Evolutionary conservation across 1,140 invertebrate genomes (phyloP), one percentile per base, ranked within the genome.

Genomic region (Halesus radiatus): DNA sequence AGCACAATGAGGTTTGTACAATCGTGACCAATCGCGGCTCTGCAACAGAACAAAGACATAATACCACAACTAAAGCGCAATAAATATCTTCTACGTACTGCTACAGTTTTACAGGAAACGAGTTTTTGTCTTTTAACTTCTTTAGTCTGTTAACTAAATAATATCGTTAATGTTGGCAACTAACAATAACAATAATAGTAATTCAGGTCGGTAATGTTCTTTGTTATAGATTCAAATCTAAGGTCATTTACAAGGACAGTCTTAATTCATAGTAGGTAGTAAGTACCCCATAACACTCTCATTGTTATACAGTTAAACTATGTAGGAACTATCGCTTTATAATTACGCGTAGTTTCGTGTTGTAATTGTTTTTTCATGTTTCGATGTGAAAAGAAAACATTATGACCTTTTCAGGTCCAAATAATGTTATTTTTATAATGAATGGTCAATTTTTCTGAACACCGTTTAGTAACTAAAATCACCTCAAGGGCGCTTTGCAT

Each of bases 141-240:
- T 66, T 29, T 50, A 22, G 20, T 77, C 56, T 23, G 45, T 26
- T 77, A 75, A 26, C 58, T 53, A 78, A 68, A 50, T 53, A 62
- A 54, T 66, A 66, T 78, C 52, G 45, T 68, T 76, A 66, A 64
- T 66, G 75, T 62, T 53, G 20, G 62, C 52, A 78, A 78, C 26
- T 53, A n/a, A 53, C n/a, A n/a, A n/a, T n/a, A 29, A 29, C 8
- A 73, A 45, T 45, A 45, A 37, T 45, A 68, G 3, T 23, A 60
- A 58, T 72, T 72, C 68, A 72, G 68, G 37, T 52, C 22, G 68
- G 37, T 52, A 53, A 23, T 53, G 64, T 26, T 52, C 62, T 78
- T 64, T 78, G 76, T 54, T 68, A 26, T 45, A 78, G 62, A 68
- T 78, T 78, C 76, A 68, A 68, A 53, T 68, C 18, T 70, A 78